Evolutionary conservation across 2,888 invertebrate species (phyloP).

Genomic region (Drosophila paracracens): DNA sequence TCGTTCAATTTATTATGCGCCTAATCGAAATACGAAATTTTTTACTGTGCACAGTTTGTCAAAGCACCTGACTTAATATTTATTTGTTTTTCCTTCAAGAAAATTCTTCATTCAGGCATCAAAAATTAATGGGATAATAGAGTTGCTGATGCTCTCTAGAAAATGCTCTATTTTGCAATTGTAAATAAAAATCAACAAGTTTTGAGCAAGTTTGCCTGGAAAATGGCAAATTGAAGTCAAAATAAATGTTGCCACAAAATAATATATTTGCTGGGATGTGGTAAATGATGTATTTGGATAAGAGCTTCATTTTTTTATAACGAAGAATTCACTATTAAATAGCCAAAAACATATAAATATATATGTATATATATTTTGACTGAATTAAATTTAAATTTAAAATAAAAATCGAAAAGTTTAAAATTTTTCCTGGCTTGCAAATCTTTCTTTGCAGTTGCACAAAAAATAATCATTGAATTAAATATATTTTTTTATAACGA

Average conservation of each 20-base stretch:
- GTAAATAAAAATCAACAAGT: not conserved
- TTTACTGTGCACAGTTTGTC: not conserved
- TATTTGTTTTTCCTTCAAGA: not conserved
- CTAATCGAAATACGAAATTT: constrained; percentile 40
- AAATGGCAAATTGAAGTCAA: no score
- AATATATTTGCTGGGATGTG: not conserved
- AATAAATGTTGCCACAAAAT: not conserved
- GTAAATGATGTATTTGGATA: not conserved
- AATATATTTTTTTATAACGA: not conserved
- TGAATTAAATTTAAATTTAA: not conserved
- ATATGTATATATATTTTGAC: not conserved
- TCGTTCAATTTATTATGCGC: constrained; percentile 42
- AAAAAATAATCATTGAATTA: not conserved
- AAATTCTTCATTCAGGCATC: not conserved
- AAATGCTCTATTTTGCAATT: not conserved
- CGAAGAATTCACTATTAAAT: accelerated
- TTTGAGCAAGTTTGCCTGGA: not conserved
- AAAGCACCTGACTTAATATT: not conserved
- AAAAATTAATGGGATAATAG: not conserved
- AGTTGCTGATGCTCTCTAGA: not conserved
- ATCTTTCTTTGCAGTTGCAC: accelerated
- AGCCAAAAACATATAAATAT: not conserved
- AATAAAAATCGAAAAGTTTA: not conserved
- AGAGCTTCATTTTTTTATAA: no score
- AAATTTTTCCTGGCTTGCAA: not conserved